Evolutionary conservation across 2,113 vertebrate genomes (phyloP), one percentile per base, ranked within the genome.

Genomic region (Gallinago jamesoni): DNA sequence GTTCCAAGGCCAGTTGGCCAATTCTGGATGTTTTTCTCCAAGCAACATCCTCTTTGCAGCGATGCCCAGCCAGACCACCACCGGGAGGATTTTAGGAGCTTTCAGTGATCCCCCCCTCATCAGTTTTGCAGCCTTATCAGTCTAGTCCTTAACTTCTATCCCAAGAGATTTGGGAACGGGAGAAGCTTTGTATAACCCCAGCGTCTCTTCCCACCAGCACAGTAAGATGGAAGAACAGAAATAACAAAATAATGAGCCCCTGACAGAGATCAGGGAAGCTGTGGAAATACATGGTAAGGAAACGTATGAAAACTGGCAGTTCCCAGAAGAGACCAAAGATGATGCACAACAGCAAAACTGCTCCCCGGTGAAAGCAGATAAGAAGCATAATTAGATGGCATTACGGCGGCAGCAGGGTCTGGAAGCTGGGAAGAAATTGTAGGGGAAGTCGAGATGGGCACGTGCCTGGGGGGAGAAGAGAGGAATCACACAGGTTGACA

Each of bases 321-420:
- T 95, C 96, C 94, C 95, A 91, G 77, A 96, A 96, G 93, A 87
- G 84, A 48, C 74, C 70, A 76, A 91, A 93, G 87, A 96, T 39
- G 81, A 77, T 84, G 77, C 84, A 83, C 84, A 91, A 87, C 95
- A 96, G 88, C 87, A 91, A 91, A 91, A 91, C 74, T 87, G 89
- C 70, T 96, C 86, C 93, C 81, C 24, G 43, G 30, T 53, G 81
- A 68, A 82, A 89, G 95, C 69, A 82, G 94, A 94, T 96, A 95
- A 95, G 94, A 76, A 95, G 91, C 77, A 72, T 96, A 96, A 96
- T 92, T 91, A 93, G 90, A 83, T 88, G 96, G 87, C 48, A 45
- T 88, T 94, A 60, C 4, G 0, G 95, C 13, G 0, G 53, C 70
- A 76, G 62, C 24, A 4, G 77, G 48, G 39, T 37, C 87, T 83